Conservation (phyloP, 2,113 vertebrate genomes). For the Bubo bubo region DNA sequence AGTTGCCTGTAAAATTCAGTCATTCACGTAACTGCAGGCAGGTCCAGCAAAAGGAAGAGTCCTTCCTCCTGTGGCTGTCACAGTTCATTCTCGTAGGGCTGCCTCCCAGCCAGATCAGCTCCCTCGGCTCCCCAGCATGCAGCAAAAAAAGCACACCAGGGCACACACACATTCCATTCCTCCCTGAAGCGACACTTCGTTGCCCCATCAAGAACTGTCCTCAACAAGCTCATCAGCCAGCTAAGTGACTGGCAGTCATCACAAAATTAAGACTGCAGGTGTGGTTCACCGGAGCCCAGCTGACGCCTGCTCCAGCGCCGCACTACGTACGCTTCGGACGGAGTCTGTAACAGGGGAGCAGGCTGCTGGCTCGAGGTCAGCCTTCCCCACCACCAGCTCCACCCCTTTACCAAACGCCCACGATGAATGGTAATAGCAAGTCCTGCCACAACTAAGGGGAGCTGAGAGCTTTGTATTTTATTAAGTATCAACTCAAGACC, state of each 20-base stretch:
- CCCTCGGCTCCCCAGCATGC: neutral
- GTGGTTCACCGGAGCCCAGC: neutral
- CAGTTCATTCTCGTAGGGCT: neutral
- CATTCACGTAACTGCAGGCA: neutral
- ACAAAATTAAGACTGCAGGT: neutral
- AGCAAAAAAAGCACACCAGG: neutral
- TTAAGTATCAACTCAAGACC: neutral
- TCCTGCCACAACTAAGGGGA: neutral
- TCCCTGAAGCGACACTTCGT: neutral
- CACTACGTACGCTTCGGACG: neutral
- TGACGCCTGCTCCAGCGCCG: neutral
- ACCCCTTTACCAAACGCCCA: neutral
- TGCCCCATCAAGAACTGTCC: neutral
- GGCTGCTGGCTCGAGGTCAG: neutral
- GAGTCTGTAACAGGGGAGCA: neutral
- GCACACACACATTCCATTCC: fast-evolving
- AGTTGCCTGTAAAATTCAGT: neutral
- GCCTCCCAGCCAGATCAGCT: neutral
- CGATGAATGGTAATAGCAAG: neutral
- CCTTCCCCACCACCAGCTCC: neutral
- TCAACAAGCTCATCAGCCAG: neutral
- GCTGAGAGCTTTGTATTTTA: neutral
- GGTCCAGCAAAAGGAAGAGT: neutral
- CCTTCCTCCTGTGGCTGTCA: neutral
- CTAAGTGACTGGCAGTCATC: neutral